Conservation (phyloP, 2,113 vertebrate genomes). For the Smithornis capensis region DNA sequence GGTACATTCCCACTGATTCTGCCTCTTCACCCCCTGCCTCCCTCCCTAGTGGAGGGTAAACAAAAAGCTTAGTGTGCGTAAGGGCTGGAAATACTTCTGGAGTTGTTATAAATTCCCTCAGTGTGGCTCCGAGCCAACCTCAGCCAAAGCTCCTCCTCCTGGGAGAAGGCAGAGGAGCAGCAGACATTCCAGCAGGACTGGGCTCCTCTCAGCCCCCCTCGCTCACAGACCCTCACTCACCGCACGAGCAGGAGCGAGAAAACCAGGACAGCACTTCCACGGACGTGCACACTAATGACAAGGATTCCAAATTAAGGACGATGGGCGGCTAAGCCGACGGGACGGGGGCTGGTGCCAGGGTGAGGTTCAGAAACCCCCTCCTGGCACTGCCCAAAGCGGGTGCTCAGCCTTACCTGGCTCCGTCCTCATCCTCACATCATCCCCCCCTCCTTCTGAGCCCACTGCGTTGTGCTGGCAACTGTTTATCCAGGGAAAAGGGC, state of each 20-base stretch:
- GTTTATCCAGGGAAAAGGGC: not conserved
- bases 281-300: rapidly evolving
- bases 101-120: slow-evolving; percentile 16
- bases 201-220: not conserved
- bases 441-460: not conserved
- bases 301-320: not conserved
- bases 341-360: not conserved
- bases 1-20: not conserved
- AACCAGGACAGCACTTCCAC: rapidly evolving
- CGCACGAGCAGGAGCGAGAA: not conserved
- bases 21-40: not conserved
- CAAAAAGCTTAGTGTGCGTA: not conserved
- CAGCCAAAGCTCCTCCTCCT: slow-evolving; percentile 57
- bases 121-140: slow-evolving; percentile 26
- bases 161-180: slow-evolving; percentile 41
- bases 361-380: not conserved
- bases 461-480: not conserved
- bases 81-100: slow-evolving; percentile 39
- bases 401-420: not conserved
- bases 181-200: not conserved
- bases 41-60: not conserved
- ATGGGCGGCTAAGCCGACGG: not conserved
- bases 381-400: not conserved
- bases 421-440: not conserved
- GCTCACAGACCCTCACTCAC: not conserved